Evolutionary conservation across 1,140 invertebrate genomes (phyloP), one percentile per base, ranked within the genome.

Genomic region (Drosophila virilis): DNA sequence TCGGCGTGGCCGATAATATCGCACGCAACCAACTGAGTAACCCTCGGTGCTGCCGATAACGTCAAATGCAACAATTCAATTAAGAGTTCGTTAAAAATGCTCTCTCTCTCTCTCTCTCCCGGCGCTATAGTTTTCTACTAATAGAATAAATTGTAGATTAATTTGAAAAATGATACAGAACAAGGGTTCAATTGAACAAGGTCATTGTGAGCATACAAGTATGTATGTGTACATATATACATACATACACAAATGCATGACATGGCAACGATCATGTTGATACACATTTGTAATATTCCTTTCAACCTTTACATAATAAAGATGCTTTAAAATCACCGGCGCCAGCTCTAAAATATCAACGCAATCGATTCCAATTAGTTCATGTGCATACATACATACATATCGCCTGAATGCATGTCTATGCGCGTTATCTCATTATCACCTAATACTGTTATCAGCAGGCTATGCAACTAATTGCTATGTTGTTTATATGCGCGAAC

Each of bases 401-500:
- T 61, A 15, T 22, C 10, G 12, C 37, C 13, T n/a, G 28, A 35
- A 48, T 60, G 13, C 22, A 15, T 52, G 32, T 5, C 22, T 5
- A 5, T 22, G 13, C 32, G 22, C 33, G 10, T 17, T 57, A 37
- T 43, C 13, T 12, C 9, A 42, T 45, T 51, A 45, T 61, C 52
- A 60, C 37, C 33, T 43, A 58, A 32, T 38, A 15, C 12, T 64
- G 46, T 77, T 48, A 66, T 72, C 74, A 80, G 65, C 64, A 74
- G 12, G n/a, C 40, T 51, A 58, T 69, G 65, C 50, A 54, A 43
- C 48, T 51, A 40, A 59, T 68, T 60, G 64, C 51, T 55, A 69
- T 70, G 79, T 85, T 78, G 72, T 78, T 78, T 78, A 78, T 74
- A 75, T 70, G 71, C 71, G 71, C 71, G 71, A 77, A 77, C 65